phyloP scores from a whole-genome alignment of 2,797 vertebrate genomes.

The Acanthornis magna region DNA sequence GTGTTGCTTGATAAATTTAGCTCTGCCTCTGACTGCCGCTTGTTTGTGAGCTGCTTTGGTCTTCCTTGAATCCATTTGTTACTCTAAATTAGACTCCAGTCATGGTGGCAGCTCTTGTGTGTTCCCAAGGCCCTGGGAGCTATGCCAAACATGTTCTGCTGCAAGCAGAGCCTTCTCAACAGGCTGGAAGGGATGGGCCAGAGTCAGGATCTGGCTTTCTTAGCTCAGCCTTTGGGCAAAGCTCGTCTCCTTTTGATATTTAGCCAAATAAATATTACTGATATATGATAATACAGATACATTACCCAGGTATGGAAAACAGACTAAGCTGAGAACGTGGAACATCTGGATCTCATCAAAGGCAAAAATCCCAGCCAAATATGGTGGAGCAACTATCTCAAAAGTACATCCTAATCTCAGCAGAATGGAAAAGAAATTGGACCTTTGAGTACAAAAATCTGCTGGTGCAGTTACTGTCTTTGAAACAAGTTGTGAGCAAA shows the following conservation, averaged over 20 bases:
- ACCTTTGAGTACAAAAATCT: neutral
- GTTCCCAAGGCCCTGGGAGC: neutral
- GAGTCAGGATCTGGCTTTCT: neutral
- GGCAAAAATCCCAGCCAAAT: neutral
- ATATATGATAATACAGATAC: neutral
- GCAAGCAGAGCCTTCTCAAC: neutral
- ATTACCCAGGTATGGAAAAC: neutral
- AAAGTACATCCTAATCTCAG: neutral
- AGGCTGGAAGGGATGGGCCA: neutral
- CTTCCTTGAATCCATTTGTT: constrained; percentile 24
- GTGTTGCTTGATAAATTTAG: constrained; percentile 34
- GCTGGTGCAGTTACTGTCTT: neutral
- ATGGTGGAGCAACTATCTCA: neutral
- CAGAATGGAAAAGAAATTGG: neutral
- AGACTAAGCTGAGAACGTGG: neutral
- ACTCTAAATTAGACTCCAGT: neutral
- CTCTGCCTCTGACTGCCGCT: neutral
- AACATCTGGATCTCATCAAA: neutral
- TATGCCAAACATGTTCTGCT: neutral
- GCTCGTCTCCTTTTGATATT: neutral
- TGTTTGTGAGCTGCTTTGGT: constrained; percentile 20
- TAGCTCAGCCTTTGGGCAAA: neutral
- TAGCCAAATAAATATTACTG: neutral
- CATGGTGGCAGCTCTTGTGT: neutral
- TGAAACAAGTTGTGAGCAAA: neutral